Evolutionary conservation across 2,888 invertebrate species (phyloP).

Genomic region (Lucinisca nassula): DNA sequence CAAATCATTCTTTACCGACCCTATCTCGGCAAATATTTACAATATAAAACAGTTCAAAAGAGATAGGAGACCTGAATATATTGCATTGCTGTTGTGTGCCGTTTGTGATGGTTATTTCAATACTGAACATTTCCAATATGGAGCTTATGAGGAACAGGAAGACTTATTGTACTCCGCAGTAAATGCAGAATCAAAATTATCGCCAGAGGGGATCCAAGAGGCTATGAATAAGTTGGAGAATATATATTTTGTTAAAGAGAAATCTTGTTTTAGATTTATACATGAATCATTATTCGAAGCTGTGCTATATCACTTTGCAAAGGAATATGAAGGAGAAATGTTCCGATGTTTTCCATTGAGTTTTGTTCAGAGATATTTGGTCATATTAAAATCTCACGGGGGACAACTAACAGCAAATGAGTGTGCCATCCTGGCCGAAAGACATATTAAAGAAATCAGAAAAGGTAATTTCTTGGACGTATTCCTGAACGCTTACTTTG

Average conservation of each 20-base stretch:
- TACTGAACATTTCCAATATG: not conserved
- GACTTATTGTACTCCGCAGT: not conserved
- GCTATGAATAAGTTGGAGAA: not conserved
- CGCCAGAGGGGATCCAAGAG: not conserved
- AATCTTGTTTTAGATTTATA: not conserved
- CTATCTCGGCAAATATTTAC: not conserved
- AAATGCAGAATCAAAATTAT: not conserved
- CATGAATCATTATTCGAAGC: conserved; percentile 7
- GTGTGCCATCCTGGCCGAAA: not conserved
- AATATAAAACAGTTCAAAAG: not conserved
- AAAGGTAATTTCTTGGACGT: conserved; percentile 1
- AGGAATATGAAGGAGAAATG: not conserved
- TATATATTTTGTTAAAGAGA: not conserved
- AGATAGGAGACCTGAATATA: not conserved
- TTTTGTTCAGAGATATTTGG: not conserved
- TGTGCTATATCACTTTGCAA: not conserved
- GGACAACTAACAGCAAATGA: not conserved
- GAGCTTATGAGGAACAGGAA: not conserved
- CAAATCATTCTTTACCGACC: conserved; percentile 1
- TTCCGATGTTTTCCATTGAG: not conserved
- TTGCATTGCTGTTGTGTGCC: conserved; percentile 6
- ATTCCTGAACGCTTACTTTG: not conserved
- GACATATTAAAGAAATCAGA: not conserved
- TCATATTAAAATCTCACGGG: not conserved
- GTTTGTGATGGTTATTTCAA: conserved; percentile 1